Base-by-base conservation (phyloP, 2,797 vertebrate species). In the Pangasius mekongensis region DNA sequence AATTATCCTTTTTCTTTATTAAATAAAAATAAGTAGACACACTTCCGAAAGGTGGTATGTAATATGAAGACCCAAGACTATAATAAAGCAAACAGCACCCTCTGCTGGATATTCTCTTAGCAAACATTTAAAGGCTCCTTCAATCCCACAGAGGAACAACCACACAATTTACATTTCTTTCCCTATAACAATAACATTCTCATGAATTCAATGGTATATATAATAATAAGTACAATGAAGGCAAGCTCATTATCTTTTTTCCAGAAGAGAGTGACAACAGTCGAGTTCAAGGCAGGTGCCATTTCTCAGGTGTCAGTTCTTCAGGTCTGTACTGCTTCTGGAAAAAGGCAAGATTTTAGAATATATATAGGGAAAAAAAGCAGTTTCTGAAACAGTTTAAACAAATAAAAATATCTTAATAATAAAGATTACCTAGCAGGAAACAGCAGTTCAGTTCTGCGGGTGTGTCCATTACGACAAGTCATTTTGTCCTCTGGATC, bases 381-480 rank as follows among this genome's bases (percentile, higher is more conserved):
- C 20, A 30, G 81, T 30, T 24, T 30, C 20, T 73, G 62, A 78
- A 30, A 83, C 0, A 84, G 24, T 76, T 73, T 80, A 16, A 20
- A 80, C 80, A 54, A 49, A 1, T 14, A 33, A 66, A 16, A 10
- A 73, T 0, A 54, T 60, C 14, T 30, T 11, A 24, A 69, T 83
- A 66, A 86, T 54, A 66, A 36, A 56, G 47, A 73, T 71, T 88
- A 93, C 95, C 94, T 93, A 94, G 91, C 94, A 62, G 96, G 95
- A 86, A 97, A 94, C 43, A 96, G 91, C 88, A 95, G 92, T 86
- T 96, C 95, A 0, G 93, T 88, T 9, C 74, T 91, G 62, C 94
- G 93, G 24, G 60, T 69, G 77, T 95, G 93, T 60, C 96, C 94
- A 0, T 92, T 93, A 56, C 87, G 62, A 47, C 96, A 97, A 2